Evolutionary conservation across 1,140 invertebrate species (phyloP), one percentile per base, ranked within the genome.

Genomic region (Melanaphis sacchari): DNA sequence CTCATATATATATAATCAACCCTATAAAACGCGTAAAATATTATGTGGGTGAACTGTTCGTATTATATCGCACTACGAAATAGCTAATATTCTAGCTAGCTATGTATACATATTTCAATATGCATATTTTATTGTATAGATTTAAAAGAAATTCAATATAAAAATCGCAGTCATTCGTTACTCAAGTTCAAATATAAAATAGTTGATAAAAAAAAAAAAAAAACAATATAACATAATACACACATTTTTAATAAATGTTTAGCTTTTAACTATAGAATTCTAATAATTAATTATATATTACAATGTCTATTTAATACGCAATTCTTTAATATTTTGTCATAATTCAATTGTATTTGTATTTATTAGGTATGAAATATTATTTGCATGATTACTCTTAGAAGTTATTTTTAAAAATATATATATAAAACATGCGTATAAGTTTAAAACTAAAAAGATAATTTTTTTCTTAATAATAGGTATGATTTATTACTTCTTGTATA

Each of bases 401-500:
- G n/a, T 31, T 31, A 66, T 76, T 59, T 76, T 76, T 76, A n/a
- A 0, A 76, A 76, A 76, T 76, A n/a, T 76, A n/a, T 21, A 15
- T 18, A n/a, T n/a, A n/a, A n/a, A n/a, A n/a, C n/a, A 76, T 18
- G 59, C 9, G n/a, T 76, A 24, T 24, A 52, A 76, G 59, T 36
- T n/a, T 76, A 76, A 76, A 76, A 21, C 59, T 18, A 76, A 18
- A n/a, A 31, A n/a, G 15, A 18, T 76, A 5, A 76, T 76, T 76
- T 36, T 4, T 66, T n/a, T 76, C n/a, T 76, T 15, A 15, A 76
- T 76, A 66, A 76, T n/a, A 18, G 31, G 31, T 8, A 18, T n/a
- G 59, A n/a, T 76, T n/a, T 76, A n/a, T 76, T 76, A n/a, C 59
- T n/a, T n/a, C 31, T n/a, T 66, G n/a, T 66, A 66, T 76, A 76